Evolutionary conservation across 2,797 vertebrate species (phyloP), one percentile per base, ranked within the genome.

Genomic region (Parauchenoglanis punctatus): DNA sequence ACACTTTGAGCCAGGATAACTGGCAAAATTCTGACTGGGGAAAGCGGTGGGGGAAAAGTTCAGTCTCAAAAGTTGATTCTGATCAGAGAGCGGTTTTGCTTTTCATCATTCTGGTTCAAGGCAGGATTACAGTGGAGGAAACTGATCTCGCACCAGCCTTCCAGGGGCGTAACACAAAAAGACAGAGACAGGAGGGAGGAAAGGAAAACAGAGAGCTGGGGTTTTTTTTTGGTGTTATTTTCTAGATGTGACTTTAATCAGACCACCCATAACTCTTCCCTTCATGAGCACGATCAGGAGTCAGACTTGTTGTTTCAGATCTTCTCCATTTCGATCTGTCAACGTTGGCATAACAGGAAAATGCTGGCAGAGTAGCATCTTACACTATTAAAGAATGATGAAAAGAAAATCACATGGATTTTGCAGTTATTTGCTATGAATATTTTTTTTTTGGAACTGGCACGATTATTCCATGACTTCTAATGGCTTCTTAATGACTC

Each of bases 401-500:
- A 46, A 59, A 81, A 25, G 68, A n/a, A 61, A 72, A 54, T 68
- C 35, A 7, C 56, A 65, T 52, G 56, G 58, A 85, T 77, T 77
- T 44, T 46, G 28, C 63, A 63, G 67, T 75, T 76, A 56, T 65
- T 85, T 59, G 20, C 23, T 61, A 7, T 54, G 59, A 20, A 52
- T 63, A 4, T 7, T 17, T 8, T 73, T 23, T 65, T 67, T 76
- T 12, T 23, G 20, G 75, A 63, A 59, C 12, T 78, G 28, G 7
- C 15, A 40, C n/a, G 56, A 65, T 84, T 73, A 68, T 76, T 63
- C 73, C 75, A 56, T 86, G 88, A 88, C 90, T 93, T 88, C 93
- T 95, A 95, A 95, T 94, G 94, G 93, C 88, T 93, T 94, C 91
- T 93, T 94, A 95, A 95, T 94, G 93, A 94, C 93, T 94, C 92